Percentiles rank a stretch among this genome's conserved stretches.
phyloP scores from a whole-genome alignment of 2,888 invertebrate genomes.

The Shargacucullia verbasci region DNA sequence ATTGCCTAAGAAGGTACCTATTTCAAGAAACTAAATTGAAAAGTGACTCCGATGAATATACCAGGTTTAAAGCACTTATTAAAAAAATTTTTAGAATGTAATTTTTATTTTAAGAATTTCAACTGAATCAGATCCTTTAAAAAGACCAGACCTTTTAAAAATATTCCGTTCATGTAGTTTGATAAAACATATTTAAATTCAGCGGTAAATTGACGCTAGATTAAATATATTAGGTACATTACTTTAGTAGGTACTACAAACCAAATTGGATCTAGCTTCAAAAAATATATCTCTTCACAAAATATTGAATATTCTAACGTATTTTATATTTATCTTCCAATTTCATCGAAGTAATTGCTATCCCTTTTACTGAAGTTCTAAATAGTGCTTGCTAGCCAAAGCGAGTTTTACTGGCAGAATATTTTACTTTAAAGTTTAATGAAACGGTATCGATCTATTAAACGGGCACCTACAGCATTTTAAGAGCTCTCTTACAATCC shows the following conservation, averaged over 20 bases:
- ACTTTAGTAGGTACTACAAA: not conserved
- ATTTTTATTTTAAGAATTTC: too few relatives aligned
- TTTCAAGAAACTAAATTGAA: too few relatives aligned
- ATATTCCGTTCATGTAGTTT: too few relatives aligned
- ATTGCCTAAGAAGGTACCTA: too few relatives aligned
- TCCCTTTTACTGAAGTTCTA: slow-evolving; percentile 11
- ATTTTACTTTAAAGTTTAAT: slow-evolving; percentile 20
- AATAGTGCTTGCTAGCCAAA: slow-evolving; percentile 19
- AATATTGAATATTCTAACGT: slow-evolving; percentile 2
- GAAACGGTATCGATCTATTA: not conserved
- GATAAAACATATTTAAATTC: too few relatives aligned
- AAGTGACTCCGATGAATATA: too few relatives aligned
- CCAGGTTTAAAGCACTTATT: too few relatives aligned
- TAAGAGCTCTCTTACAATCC: not conserved
- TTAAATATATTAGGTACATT: too few relatives aligned
- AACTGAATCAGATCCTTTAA: too few relatives aligned
- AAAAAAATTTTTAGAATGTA: too few relatives aligned
- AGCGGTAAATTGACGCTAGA: too few relatives aligned
- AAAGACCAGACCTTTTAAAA: too few relatives aligned
- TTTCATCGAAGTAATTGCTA: slow-evolving; percentile 23
- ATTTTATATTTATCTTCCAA: slow-evolving; percentile 6
- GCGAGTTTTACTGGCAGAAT: not conserved
- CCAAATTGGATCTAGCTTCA: not conserved
- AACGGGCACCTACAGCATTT: not conserved
- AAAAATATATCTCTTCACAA: slow-evolving; percentile 1